These are phyloP conservation scores for Pelobates cultripes DNA, from an alignment of 2,797 vertebrate genomes.

Conservation along the genomic window DNA sequence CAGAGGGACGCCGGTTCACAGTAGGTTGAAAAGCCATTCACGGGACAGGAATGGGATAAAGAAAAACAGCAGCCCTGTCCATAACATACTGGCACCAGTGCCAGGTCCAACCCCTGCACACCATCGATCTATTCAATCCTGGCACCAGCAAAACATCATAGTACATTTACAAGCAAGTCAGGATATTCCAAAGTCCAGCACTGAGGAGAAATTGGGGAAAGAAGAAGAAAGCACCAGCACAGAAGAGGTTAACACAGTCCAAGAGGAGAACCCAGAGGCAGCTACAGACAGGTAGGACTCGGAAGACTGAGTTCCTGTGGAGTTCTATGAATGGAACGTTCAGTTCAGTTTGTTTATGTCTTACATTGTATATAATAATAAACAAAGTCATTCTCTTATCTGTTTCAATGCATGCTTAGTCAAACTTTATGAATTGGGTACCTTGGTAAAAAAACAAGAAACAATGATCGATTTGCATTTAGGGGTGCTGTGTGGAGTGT, in stretches of 20 bases:
- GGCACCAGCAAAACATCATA: slow-evolving; percentile 82
- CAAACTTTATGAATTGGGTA: too few species aligned
- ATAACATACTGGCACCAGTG: slow-evolving; percentile 84
- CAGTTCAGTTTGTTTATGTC: too few species aligned
- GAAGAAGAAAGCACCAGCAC: slow-evolving; percentile 72
- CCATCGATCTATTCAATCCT: slow-evolving; percentile 80
- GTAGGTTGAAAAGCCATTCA: slow-evolving; percentile 89
- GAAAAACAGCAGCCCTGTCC: slow-evolving; percentile 88
- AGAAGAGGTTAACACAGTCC: slow-evolving; percentile 79
- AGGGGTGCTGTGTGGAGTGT: too few species aligned
- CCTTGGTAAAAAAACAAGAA: too few species aligned
- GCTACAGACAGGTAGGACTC: slow-evolving; percentile 84
- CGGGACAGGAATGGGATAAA: slow-evolving; percentile 88
- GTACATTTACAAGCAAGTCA: slow-evolving; percentile 81
- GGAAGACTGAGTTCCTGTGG: neutral
- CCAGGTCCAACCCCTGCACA: slow-evolving; percentile 81
- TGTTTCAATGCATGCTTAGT: too few species aligned
- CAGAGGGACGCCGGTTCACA: slow-evolving; percentile 85
- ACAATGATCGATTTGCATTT: too few species aligned
- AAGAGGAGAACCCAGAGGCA: slow-evolving; percentile 78
- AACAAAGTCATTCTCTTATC: too few species aligned
- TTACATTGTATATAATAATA: too few species aligned
- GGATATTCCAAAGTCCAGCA: slow-evolving; percentile 75
- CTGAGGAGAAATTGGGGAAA: slow-evolving; percentile 73
- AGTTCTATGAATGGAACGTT: slow-evolving; percentile 34